phyloP scores from a whole-genome alignment of 2,113 vertebrate species.

The Dicerorhinus sumatrensis region DNA sequence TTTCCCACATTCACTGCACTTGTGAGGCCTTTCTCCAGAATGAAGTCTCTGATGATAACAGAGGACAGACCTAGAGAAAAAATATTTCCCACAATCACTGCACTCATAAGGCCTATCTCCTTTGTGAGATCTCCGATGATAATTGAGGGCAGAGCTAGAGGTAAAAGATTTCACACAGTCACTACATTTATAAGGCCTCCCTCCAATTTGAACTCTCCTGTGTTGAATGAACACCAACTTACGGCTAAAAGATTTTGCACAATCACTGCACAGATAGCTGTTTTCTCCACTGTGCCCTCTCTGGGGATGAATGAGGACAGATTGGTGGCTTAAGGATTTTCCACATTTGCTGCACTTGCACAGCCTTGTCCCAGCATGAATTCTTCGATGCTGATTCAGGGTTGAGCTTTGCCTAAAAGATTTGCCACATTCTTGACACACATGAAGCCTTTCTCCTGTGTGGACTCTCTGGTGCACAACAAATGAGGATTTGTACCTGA shows the following conservation, averaged over 20 bases:
- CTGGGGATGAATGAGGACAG: neutral
- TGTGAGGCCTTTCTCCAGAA: neutral
- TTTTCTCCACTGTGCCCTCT: neutral
- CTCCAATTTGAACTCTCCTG: neutral
- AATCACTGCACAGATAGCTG: neutral
- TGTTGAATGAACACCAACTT: neutral
- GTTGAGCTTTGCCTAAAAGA: neutral
- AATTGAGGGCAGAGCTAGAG: neutral
- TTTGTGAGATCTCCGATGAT: slow-evolving; percentile 28
- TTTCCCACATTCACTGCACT: neutral
- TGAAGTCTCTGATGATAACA: slow-evolving; percentile 6
- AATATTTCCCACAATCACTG: neutral
- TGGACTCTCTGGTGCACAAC: neutral
- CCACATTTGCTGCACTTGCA: neutral
- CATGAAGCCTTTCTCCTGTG: neutral
- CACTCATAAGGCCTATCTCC: slow-evolving; percentile 29
- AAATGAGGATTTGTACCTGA: neutral
- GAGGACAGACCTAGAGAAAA: neutral
- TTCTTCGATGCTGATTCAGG: neutral
- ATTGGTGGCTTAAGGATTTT: neutral
- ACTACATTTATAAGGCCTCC: neutral
- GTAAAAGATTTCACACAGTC: neutral
- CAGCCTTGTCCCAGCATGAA: neutral
- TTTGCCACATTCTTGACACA: neutral
- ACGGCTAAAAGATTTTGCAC: neutral